Evolutionary conservation across 2,888 invertebrate genomes (phyloP).

Genomic region (Spodoptera picta): DNA sequence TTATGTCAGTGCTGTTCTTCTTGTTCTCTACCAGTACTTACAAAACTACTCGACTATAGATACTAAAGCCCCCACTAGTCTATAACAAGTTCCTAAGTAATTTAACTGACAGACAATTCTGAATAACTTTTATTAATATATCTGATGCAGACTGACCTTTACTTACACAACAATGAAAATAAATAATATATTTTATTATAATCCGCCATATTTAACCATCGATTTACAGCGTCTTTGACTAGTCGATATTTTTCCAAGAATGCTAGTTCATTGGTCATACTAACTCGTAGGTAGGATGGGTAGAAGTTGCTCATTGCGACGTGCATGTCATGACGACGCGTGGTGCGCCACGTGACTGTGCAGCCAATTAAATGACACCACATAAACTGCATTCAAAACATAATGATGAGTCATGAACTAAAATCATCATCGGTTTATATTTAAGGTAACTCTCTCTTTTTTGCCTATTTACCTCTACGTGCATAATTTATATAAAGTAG

Average conservation of each 20-base stretch:
- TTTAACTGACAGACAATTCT: too few species aligned
- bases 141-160: background rate
- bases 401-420: background rate
- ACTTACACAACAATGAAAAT: background rate
- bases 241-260: constrained; percentile 19
- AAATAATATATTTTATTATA: background rate
- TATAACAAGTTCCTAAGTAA: too few species aligned
- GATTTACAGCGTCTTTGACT: constrained; percentile 25
- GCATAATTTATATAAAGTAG: too few species aligned
- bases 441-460: too few species aligned
- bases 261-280: background rate
- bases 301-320: constrained; percentile 12
- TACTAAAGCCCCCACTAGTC: too few species aligned
- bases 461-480: too few species aligned
- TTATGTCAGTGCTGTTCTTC: too few species aligned
- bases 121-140: too few species aligned
- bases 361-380: constrained; percentile 29
- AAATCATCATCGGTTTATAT: too few species aligned
- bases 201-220: constrained; percentile 1
- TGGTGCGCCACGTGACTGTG: constrained; percentile 44
- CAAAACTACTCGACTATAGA: too few species aligned
- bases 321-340: constrained; percentile 21
- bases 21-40: too few species aligned
- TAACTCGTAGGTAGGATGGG: constrained; percentile 5
- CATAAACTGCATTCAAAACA: constrained; percentile 20